Conservation (phyloP, 1,140 invertebrate genomes). For the Cryptotermes secundus region DNA sequence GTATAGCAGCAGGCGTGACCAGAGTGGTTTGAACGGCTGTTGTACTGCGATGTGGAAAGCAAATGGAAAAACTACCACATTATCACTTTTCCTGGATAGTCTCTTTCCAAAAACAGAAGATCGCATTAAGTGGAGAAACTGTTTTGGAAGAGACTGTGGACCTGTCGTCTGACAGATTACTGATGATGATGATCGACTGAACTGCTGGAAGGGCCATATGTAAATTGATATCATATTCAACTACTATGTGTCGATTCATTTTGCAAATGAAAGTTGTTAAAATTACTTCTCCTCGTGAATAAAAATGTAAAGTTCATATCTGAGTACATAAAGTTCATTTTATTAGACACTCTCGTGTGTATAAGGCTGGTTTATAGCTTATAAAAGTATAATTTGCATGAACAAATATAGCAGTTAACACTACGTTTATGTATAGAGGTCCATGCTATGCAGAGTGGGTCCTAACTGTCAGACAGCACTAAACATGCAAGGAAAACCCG, state of each 20-base stretch:
- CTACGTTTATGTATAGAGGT: background rate
- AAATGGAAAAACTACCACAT: too few relatives aligned
- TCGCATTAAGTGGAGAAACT: too few relatives aligned
- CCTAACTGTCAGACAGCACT: conserved; percentile 5
- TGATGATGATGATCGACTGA: too few relatives aligned
- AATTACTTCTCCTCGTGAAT: background rate
- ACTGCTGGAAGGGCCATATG: background rate
- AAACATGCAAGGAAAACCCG: conserved; percentile 7
- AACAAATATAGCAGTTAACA: background rate
- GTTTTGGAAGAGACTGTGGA: too few relatives aligned
- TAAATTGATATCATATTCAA: background rate
- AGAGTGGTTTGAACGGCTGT: too few relatives aligned
- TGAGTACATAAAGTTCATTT: background rate
- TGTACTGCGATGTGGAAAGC: too few relatives aligned
- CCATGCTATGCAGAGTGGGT: background rate
- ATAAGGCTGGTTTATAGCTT: background rate
- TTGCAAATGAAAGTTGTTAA: background rate
- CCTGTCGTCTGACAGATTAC: too few relatives aligned
- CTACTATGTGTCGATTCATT: background rate
- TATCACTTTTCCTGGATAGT: too few relatives aligned
- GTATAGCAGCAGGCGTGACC: too few relatives aligned
- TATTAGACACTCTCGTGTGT: background rate
- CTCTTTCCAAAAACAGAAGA: too few relatives aligned
- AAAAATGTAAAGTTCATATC: background rate
- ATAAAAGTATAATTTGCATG: background rate